These are phyloP conservation scores for Unio delphinus DNA, from an alignment of 2,888 invertebrate species.

Conservation along the genomic window DNA sequence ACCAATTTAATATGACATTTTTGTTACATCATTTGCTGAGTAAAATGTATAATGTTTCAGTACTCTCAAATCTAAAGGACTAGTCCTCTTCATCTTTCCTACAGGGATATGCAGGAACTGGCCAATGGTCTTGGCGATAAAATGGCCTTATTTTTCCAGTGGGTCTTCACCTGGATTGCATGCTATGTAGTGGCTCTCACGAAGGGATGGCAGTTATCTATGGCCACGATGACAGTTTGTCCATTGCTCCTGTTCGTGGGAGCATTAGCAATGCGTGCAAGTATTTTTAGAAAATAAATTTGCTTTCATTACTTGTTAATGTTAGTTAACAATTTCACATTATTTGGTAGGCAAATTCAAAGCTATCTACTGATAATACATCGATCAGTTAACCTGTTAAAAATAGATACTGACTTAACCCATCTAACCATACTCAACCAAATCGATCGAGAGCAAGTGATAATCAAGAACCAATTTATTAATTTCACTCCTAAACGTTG, in stretches of 20 bases:
- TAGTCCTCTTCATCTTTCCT: slow-evolving; percentile 9
- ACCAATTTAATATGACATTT: too few relatives aligned
- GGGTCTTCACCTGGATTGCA: slow-evolving; percentile 70
- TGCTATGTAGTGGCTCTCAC: slow-evolving; percentile 73
- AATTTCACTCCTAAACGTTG: too few relatives aligned
- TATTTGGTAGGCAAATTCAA: neutral
- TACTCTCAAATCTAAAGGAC: too few relatives aligned
- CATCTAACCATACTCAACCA: neutral
- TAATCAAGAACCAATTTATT: too few relatives aligned
- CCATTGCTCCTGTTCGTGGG: slow-evolving; percentile 8
- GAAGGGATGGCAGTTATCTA: slow-evolving; percentile 74
- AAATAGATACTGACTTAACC: neutral
- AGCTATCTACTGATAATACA: neutral
- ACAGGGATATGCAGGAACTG: slow-evolving; percentile 74
- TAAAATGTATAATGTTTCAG: too few relatives aligned
- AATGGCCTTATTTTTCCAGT: slow-evolving; percentile 71
- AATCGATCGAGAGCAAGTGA: too few relatives aligned
- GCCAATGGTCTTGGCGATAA: slow-evolving; percentile 75
- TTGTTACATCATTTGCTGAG: too few relatives aligned
- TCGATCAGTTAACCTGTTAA: neutral
- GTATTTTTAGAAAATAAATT: neutral
- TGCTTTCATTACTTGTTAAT: neutral
- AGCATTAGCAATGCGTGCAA: neutral
- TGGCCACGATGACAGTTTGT: slow-evolving; percentile 60
- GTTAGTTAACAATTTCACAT: neutral